These are phyloP conservation scores for Lemur catta DNA, from an alignment of 2,797 vertebrate genomes.

Conservation along the genomic window DNA sequence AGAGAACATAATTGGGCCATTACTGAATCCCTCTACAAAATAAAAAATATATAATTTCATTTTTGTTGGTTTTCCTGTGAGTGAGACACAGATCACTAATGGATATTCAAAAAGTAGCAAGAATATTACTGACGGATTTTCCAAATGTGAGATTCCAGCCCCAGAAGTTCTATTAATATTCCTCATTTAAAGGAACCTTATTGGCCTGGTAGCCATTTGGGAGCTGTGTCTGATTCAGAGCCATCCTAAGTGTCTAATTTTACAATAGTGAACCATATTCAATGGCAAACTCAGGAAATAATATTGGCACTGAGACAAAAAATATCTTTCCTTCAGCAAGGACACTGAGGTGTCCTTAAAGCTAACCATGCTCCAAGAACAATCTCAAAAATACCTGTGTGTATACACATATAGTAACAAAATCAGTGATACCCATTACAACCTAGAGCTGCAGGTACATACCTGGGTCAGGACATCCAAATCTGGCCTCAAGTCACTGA, in stretches of 20 bases:
- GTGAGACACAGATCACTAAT: not conserved
- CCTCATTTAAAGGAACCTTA: not conserved
- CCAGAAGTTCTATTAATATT: not conserved
- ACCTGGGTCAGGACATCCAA: not conserved
- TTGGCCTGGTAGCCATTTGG: not conserved
- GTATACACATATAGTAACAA: not conserved
- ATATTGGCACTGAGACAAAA: not conserved
- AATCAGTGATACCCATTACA: not conserved
- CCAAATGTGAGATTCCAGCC: not conserved
- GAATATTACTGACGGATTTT: not conserved
- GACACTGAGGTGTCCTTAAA: not conserved
- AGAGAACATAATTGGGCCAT: conserved; percentile 62
- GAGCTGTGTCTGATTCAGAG: not conserved
- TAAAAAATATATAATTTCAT: conserved; percentile 34
- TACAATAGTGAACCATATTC: not conserved
- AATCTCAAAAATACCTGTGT: not conserved
- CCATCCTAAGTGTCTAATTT: not conserved
- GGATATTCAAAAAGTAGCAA: not conserved
- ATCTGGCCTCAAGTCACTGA: not conserved
- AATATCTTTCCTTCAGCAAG: not conserved
- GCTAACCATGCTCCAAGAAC: not conserved
- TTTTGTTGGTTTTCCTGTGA: conserved; percentile 55
- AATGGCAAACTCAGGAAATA: not conserved
- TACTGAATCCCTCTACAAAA: conserved; percentile 37
- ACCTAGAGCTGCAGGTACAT: not conserved